Percentiles rank a stretch among this genome's conserved stretches.
Evolutionary conservation across 2,113 vertebrate species (phyloP).

Genomic region (Bufo bufo): DNA sequence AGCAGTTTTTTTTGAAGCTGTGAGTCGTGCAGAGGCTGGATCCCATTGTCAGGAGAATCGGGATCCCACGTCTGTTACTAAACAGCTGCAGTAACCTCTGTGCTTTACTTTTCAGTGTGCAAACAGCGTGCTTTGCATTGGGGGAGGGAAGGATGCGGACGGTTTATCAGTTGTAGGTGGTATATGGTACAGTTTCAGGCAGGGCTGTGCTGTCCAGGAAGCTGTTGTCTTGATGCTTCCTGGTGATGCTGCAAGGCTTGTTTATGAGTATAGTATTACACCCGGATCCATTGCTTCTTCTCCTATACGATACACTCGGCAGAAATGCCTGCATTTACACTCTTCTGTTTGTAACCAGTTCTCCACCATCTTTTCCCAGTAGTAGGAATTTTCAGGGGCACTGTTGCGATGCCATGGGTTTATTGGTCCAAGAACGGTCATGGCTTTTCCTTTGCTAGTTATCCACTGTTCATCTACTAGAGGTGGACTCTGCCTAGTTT

Average conservation of each 20-base stretch:
- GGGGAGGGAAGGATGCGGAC: conserved; percentile 26
- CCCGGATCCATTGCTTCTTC: conserved; percentile 23
- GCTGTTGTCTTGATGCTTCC: conserved; percentile 51
- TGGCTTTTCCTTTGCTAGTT: background rate
- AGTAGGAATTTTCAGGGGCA: background rate
- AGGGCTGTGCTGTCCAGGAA: conserved; percentile 28
- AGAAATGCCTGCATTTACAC: no score
- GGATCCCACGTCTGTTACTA: background rate
- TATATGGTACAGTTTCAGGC: conserved; percentile 37
- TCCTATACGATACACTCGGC: background rate
- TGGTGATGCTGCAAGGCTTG: conserved; percentile 47
- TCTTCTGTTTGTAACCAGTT: background rate
- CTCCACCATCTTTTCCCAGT: background rate
- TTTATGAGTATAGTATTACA: conserved; percentile 47
- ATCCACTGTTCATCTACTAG: background rate
- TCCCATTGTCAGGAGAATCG: background rate
- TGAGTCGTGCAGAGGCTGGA: background rate
- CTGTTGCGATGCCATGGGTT: background rate
- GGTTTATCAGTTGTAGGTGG: conserved; percentile 39
- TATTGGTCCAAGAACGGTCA: background rate
- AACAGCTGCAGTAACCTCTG: conserved; percentile 26
- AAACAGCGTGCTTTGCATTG: background rate
- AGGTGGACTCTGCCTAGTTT: background rate
- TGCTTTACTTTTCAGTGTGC: background rate
- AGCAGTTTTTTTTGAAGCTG: no score